These are phyloP conservation scores for Nothocercus nigrocapillus DNA, from an alignment of 2,113 vertebrate genomes.

Conservation along the genomic window DNA sequence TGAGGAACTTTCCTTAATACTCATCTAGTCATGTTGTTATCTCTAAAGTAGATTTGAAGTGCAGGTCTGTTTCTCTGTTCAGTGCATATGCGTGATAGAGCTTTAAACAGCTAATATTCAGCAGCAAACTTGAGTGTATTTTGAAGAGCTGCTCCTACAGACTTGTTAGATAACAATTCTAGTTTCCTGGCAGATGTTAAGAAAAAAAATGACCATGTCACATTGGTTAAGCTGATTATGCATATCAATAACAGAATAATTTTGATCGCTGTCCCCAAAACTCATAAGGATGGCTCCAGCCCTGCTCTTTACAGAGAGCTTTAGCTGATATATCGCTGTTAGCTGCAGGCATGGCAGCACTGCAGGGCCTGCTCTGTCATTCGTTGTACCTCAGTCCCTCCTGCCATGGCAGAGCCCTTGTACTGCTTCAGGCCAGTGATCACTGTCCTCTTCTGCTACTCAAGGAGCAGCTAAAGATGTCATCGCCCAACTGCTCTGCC, in stretches of 20 bases:
- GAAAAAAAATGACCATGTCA: not conserved
- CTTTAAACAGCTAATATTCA: not conserved
- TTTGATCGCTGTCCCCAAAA: not conserved
- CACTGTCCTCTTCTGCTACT: not conserved
- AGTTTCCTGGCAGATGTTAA: not conserved
- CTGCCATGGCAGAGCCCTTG: too few species aligned
- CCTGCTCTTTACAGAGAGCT: too few species aligned
- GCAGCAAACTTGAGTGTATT: not conserved
- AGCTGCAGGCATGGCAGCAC: not conserved
- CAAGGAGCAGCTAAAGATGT: not conserved
- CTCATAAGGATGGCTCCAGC: not conserved
- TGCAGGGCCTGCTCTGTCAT: not conserved
- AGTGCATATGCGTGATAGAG: not conserved
- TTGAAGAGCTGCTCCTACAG: not conserved
- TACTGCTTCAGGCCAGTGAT: too few species aligned
- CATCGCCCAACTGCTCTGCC: not conserved
- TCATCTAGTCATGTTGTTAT: not conserved
- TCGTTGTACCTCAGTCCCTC: not conserved
- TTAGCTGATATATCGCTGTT: not conserved
- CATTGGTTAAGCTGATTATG: not conserved
- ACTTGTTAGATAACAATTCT: not conserved
- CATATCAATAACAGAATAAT: not conserved
- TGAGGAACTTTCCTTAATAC: not conserved
- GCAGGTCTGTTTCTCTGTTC: not conserved
- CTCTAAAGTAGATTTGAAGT: not conserved